phyloP scores from a whole-genome alignment of 1,140 invertebrate genomes.

The Wasmannia auropunctata region DNA sequence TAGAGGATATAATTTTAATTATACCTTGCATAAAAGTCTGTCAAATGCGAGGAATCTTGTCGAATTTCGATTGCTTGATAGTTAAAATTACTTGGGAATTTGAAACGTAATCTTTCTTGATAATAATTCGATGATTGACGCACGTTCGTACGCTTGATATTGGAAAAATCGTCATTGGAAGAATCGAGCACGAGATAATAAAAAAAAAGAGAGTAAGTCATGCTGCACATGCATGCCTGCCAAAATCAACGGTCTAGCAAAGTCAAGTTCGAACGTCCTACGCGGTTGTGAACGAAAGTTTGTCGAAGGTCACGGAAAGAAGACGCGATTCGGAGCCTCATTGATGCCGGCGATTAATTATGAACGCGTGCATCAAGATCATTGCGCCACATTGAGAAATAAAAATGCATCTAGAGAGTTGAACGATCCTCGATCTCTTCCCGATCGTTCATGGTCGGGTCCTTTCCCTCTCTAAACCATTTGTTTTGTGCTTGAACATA shows the following conservation, averaged over 20 bases:
- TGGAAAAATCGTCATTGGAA: background rate
- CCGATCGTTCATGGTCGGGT: no score
- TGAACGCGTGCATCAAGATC: background rate
- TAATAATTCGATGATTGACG: background rate
- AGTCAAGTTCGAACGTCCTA: slow-evolving; percentile 41
- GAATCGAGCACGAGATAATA: background rate
- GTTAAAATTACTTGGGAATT: background rate
- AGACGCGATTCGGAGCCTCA: background rate
- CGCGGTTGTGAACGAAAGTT: no score
- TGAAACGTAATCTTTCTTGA: background rate
- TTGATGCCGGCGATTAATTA: slow-evolving; percentile 15
- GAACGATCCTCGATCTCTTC: no score
- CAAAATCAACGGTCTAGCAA: slow-evolving; percentile 35
- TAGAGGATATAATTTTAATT: no score
- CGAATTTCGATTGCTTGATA: background rate
- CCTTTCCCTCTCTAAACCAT: no score
- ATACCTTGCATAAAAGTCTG: background rate
- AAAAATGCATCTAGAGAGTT: no score
- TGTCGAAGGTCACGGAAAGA: background rate
- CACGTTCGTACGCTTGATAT: background rate
- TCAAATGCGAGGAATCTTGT: background rate
- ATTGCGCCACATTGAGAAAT: no score
- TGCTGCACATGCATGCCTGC: background rate
- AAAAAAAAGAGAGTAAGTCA: background rate
- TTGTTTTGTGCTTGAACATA: no score